Conservation (phyloP, 1,140 invertebrate genomes). For the Leptopilina boulardi region DNA sequence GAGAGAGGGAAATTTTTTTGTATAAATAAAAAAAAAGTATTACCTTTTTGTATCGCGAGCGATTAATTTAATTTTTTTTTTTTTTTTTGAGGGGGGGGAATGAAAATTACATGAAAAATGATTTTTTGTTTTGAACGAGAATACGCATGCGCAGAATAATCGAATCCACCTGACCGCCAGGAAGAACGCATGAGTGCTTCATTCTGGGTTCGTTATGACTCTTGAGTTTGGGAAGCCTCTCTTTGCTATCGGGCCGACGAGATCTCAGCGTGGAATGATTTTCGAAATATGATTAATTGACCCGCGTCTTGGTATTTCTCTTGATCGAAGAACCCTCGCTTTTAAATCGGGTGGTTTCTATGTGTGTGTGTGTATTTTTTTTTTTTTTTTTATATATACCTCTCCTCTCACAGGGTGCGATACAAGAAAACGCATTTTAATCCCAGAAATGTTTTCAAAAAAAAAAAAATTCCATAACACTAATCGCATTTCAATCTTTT, state of each 20-base stretch:
- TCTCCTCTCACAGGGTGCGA: slow-evolving; percentile 17
- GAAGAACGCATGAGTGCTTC: slow-evolving; percentile 47
- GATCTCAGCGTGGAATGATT: slow-evolving; percentile 73
- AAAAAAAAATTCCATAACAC: not conserved
- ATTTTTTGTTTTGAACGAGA: not conserved
- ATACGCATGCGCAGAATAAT: slow-evolving; percentile 54
- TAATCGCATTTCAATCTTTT: slow-evolving; percentile 30
- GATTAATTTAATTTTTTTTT: too few relatives aligned
- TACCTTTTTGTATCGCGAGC: too few relatives aligned
- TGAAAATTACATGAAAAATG: not conserved
- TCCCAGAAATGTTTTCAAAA: slow-evolving; percentile 3
- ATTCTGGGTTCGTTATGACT: slow-evolving; percentile 71
- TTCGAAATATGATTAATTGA: slow-evolving; percentile 77
- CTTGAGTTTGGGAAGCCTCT: slow-evolving; percentile 65
- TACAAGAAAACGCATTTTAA: slow-evolving; percentile 38
- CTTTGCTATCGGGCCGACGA: slow-evolving; percentile 65
- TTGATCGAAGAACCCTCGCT: slow-evolving; percentile 59
- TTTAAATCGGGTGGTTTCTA: slow-evolving; percentile 53
- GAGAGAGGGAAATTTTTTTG: too few relatives aligned
- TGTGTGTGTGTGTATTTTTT: too few relatives aligned
- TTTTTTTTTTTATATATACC: slow-evolving; percentile 34
- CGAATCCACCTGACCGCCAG: slow-evolving; percentile 52
- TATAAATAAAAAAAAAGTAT: too few relatives aligned
- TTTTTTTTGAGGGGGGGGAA: too few relatives aligned
- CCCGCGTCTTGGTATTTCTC: slow-evolving; percentile 69